Evolutionary conservation across 1,140 invertebrate genomes (phyloP).

Genomic region (Trichonephila clavata): DNA sequence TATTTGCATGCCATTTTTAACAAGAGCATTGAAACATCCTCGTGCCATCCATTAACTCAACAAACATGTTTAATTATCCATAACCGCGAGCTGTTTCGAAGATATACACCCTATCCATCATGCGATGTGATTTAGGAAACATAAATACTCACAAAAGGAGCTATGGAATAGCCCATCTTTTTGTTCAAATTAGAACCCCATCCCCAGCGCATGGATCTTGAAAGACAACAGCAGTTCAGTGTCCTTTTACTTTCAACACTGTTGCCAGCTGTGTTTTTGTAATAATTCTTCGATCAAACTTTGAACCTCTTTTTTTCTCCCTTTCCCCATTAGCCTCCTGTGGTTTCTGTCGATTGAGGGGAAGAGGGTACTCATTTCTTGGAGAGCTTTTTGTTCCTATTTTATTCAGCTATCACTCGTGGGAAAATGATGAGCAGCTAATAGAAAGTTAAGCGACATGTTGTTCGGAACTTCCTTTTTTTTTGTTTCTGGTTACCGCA

Average conservation of each 20-base stretch:
- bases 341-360: constrained; percentile 5
- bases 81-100: neutral
- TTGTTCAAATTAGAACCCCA: constrained; percentile 20
- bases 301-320: neutral
- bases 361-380: constrained; percentile 8
- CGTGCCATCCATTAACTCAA: neutral
- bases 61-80: neutral
- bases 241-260: constrained; percentile 4
- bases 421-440: constrained; percentile 28
- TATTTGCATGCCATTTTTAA: neutral
- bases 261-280: constrained; percentile 60
- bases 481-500: neutral
- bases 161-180: neutral
- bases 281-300: constrained; percentile 48
- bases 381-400: constrained; percentile 5
- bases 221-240: constrained; percentile 20
- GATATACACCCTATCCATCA: constrained; percentile 12
- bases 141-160: neutral
- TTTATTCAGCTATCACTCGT: neutral
- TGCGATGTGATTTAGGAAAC: neutral
- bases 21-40: neutral
- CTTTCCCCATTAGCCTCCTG: neutral
- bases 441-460: neutral
- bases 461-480: neutral
- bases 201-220: neutral